Base-by-base conservation (phyloP, 2,113 vertebrate species). In the Patagioenas fasciata region DNA sequence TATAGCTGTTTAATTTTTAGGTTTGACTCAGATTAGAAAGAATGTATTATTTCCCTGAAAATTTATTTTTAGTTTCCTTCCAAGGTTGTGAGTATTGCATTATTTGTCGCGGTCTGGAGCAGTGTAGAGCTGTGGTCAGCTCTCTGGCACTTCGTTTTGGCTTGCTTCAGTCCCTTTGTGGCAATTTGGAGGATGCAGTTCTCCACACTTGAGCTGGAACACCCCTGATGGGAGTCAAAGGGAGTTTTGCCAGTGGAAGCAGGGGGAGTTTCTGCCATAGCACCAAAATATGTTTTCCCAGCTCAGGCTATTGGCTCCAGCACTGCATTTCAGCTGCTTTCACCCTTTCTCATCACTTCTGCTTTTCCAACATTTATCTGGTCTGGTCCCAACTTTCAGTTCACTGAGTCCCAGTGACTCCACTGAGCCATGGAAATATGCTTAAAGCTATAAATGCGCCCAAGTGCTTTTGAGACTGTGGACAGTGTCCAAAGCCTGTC, bases 1-100 rank as follows among this genome's bases (percentile, higher is more conserved):
- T 98, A 97, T 97, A 98, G 96, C 97, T 97, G 95, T 96, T 98
- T 97, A 98, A 97, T 98, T 98, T 97, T 98, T 97, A 98, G 97
- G 93, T 98, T 98, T 97, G 93, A 97, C 97, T 98, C 95, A 97
- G 95, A 97, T 98, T 98, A 97, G 95, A 97, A 98, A 97, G 92
- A 96, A 95, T 96, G 92, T 83, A 96, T 92, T 91, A 88, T 97
- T 98, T 95, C 58, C 78, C 81, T 89, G 86, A 58, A 83, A 83
- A 95, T 88, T 95, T 97, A 97, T 97, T 98, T 97, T 97, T 97
- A 96, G 80, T 62, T 92, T 96, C 92, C 91, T 97, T 85, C 88
- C 71, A 80, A 66, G 34, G 66, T 83, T 95, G 38, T 61, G 86
- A 89, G 38, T 53, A 36, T 56, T 80, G 40, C 32, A 44, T 77